These are phyloP conservation scores for Calliscelio sp. DNA, from an alignment of 2,888 invertebrate species.

Conservation along the genomic window DNA sequence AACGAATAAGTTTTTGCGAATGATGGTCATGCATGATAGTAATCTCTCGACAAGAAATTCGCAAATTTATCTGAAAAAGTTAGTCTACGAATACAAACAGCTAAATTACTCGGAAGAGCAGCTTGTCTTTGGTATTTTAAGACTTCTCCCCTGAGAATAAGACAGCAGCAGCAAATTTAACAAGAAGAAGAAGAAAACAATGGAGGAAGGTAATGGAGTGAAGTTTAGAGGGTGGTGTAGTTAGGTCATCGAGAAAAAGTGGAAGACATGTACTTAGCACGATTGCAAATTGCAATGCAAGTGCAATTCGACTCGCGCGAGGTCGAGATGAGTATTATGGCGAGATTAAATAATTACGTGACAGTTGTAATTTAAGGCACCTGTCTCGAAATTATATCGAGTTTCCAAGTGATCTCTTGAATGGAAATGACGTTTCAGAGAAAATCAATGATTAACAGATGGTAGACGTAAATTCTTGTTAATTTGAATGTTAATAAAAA, in stretches of 20 bases:
- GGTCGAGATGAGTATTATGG: slow-evolving; percentile 57
- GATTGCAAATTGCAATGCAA: slow-evolving; percentile 56
- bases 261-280: slow-evolving; percentile 54
- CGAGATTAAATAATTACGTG: slow-evolving; percentile 66
- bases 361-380: slow-evolving; percentile 17
- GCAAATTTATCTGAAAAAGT: not conserved
- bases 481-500: too few species aligned
- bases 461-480: too few species aligned
- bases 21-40: too few species aligned
- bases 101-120: too few species aligned
- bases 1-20: too few species aligned
- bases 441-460: too few species aligned
- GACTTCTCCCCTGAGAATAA: not conserved
- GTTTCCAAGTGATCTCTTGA: too few species aligned
- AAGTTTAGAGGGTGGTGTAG: slow-evolving; percentile 45
- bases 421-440: too few species aligned
- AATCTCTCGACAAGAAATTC: too few species aligned
- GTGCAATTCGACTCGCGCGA: slow-evolving; percentile 43
- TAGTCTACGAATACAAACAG: too few species aligned
- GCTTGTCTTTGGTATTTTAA: too few species aligned
- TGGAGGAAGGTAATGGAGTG: slow-evolving; percentile 47
- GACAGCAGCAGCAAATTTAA: slow-evolving; percentile 40
- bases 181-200: slow-evolving; percentile 41
- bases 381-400: too few species aligned
- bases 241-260: slow-evolving; percentile 46